Conservation (phyloP, 2,113 vertebrate species). For the Struthidea cinerea region DNA sequence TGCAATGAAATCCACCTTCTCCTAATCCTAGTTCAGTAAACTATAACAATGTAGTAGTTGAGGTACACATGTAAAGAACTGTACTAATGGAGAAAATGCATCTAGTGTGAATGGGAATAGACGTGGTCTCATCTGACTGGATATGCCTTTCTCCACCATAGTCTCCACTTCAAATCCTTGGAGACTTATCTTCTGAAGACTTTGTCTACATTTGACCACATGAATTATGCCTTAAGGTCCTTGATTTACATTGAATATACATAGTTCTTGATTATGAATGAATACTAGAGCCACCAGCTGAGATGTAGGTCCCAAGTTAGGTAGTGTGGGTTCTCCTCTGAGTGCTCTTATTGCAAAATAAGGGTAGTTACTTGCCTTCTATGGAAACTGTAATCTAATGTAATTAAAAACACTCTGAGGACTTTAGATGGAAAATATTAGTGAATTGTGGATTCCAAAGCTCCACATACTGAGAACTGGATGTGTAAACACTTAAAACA, state of each 20-base stretch:
- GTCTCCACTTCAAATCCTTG: neutral
- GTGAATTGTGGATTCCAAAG: neutral
- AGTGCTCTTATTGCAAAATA: neutral
- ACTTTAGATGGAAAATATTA: neutral
- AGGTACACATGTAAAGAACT: neutral
- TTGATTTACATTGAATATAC: neutral
- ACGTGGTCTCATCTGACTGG: neutral
- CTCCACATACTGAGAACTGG: neutral
- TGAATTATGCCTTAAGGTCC: neutral
- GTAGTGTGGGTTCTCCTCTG: neutral
- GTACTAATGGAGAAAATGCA: rapidly evolving
- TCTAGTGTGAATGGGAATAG: too few species aligned
- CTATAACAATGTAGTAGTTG: neutral
- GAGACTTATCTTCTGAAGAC: neutral
- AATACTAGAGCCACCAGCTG: neutral
- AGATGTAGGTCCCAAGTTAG: neutral
- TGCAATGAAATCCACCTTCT: neutral
- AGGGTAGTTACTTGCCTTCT: neutral
- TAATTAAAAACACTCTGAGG: neutral
- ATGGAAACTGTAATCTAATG: neutral
- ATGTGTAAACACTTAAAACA: neutral
- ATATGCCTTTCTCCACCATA: neutral
- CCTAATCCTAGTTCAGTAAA: neutral
- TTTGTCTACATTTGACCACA: neutral
- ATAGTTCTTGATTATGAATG: neutral